phyloP scores from a whole-genome alignment of 1,140 invertebrate species.

The Rhopalosiphum padi region DNA sequence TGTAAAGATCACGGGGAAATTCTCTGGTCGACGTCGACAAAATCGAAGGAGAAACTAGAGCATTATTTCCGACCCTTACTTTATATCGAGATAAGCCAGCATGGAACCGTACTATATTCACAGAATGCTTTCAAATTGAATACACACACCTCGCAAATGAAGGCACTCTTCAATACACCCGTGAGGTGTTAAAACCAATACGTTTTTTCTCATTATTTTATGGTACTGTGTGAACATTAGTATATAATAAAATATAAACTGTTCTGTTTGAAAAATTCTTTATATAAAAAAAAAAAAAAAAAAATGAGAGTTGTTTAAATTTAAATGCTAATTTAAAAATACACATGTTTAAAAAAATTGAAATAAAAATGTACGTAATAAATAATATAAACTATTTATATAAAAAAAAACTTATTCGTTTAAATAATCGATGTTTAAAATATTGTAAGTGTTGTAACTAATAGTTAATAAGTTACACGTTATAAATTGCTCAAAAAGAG shows the following conservation, averaged over 20 bases:
- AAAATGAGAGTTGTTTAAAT: not conserved
- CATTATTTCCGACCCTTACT: slow-evolving; percentile 38
- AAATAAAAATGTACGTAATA: not conserved
- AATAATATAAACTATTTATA: not conserved
- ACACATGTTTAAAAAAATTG: not conserved
- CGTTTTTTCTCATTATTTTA: slow-evolving; percentile 2
- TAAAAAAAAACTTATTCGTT: not conserved
- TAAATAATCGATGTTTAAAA: not conserved
- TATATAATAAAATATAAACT: not conserved
- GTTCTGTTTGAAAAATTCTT: not conserved
- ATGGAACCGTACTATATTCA: not conserved
- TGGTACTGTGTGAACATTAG: not conserved
- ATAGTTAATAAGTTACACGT: not conserved
- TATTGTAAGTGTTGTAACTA: not conserved
- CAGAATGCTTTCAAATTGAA: slow-evolving; percentile 20
- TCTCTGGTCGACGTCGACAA: not conserved
- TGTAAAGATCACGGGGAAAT: not conserved
- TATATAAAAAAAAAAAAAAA: not conserved
- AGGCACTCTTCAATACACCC: not conserved
- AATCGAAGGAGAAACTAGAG: slow-evolving; percentile 9
- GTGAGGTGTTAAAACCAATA: not conserved
- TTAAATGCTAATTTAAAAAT: not conserved
- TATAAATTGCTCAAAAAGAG: no score
- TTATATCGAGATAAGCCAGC: slow-evolving; percentile 24
- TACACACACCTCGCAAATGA: not conserved